Base-by-base conservation (phyloP, 2,888 invertebrate species). In the Seira musarum region DNA sequence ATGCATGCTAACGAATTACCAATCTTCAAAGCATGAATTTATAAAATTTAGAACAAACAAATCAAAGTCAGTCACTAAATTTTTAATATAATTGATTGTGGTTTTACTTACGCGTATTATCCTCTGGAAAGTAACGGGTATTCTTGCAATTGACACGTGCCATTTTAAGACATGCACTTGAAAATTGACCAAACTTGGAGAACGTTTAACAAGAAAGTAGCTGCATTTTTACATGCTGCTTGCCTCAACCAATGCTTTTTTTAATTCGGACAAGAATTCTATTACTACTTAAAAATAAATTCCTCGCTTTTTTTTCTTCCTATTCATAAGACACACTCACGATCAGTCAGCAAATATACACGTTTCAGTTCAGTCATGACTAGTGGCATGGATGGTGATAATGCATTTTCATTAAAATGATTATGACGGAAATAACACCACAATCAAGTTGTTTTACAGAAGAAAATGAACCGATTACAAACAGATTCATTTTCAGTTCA, bases 91-190 rank as follows among this genome's bases (percentile, higher is more conserved):
- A n/a, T n/a, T n/a, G n/a, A n/a, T n/a, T n/a, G n/a, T n/a, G n/a
- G n/a, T n/a, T 24, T 49, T 22, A 76, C 76, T 76, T 76, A 76
- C 76, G 69, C 63, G 76, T 21, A 13, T 49, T 40, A 61, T 67
- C 77, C 82, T 84, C 79, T 73, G 79, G 79, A 49, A 22, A 68
- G 61, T 68, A 72, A 60, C 82, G 80, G 13, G 83, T 73, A 53
- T 84, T n/a, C n/a, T n/a, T 84, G 65, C 75, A 84, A 79, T 84
- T 84, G 35, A 83, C 82, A 73, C 83, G 83, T 65, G 79, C 83
- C 81, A 83, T 81, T 53, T 46, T 53, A 64, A 76, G 24, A 10
- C 76, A 76, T 74, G 19, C 17, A 66, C 35, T 65, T 30, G 30
- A 57, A 65, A 24, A 53, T 17, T 13, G 53, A 53, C 53, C 53